Evolutionary conservation across 2,888 invertebrate genomes (phyloP), one percentile per base, ranked within the genome.

Genomic region (Meiosimyza platycephala): DNA sequence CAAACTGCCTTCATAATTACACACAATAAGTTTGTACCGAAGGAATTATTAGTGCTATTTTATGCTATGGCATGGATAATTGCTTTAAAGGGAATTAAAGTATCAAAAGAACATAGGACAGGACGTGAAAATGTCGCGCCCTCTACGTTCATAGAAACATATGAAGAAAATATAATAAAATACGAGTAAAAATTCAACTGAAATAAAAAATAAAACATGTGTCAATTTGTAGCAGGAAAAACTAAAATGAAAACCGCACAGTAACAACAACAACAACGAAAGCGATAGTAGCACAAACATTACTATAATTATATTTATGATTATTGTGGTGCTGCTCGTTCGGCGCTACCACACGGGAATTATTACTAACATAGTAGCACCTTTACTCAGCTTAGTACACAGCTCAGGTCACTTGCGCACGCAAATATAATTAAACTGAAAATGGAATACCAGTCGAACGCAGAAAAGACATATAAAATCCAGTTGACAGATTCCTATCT

Each of bases 281-380:
- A 18, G 22, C 55, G 18, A 55, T 22, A 54, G 22, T 4, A 15
- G 12, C 55, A 55, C 11, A 16, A 55, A 55, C 55, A 55, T 55
- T 55, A 55, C 55, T 55, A 55, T 55, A 55, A 55, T 55, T 55
- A 55, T 55, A 16, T 11, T 55, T 55, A 22, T 55, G 55, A 55
- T 22, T 55, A 55, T 55, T 55, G 55, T 22, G n/a, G 55, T 55
- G 9, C 55, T 55, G 55, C 9, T 22, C 55, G n/a, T 18, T 22
- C 22, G 55, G 16, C 22, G 54, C 15, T 22, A 11, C 15, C 55
- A 15, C 55, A 40, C 6, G 40, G 40, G 40, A 40, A 40, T 40
- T 40, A 40, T 40, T 40, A 40, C 40, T 40, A 40, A 40, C 40
- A 40, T 40, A 9, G 6, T 40, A 40, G 40, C 40, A 40, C 40